Evolutionary conservation across 2,797 vertebrate genomes (phyloP), one percentile per base, ranked within the genome.

Genomic region (Macropodus opercularis): DNA sequence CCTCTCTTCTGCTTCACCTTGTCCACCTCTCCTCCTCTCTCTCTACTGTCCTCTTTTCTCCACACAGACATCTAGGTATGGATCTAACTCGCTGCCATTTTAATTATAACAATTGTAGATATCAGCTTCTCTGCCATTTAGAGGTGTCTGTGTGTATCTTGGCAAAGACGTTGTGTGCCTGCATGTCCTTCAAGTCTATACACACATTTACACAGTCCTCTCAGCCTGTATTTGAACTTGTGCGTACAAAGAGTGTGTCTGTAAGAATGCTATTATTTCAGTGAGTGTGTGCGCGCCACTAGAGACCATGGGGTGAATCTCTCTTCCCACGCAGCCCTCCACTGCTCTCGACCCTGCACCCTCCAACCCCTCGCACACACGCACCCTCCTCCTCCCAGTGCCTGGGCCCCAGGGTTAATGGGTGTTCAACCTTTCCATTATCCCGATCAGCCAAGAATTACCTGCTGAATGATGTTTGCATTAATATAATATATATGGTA

Each of bases 401-500:
- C 95, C 94, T 93, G 94, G 95, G 96, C 95, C 95, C 95, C 94
- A 94, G 95, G 97, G 97, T 99, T 99, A 99, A 99, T 99, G 96
- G 96, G 96, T 98, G 97, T 99, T 98, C 94, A 99, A 99, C 97
- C 96, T 98, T 96, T 96, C 96, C 96, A 99, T 99, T 99, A 98
- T 98, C 96, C 96, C 95, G 95, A 98, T 98, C 96, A 98, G 96
- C 95, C 95, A 94, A 96, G 97, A 98, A 98, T 99, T 99, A 99
- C 96, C 95, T 97, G 94, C 95, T 97, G 96, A 98, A 98, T 98
- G 96, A 99, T 99, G 97, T 99, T 98, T 99, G 97, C 96, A 98
- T 99, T 99, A 98, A 99, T 99, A 99, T 99, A 99, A 99, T 99
- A 99, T 99, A 99, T 98, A 99, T 99, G 96, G 95, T 98, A 98